Base-by-base conservation (phyloP, 2,888 invertebrate genomes). In the Amphimallon solstitiale region DNA sequence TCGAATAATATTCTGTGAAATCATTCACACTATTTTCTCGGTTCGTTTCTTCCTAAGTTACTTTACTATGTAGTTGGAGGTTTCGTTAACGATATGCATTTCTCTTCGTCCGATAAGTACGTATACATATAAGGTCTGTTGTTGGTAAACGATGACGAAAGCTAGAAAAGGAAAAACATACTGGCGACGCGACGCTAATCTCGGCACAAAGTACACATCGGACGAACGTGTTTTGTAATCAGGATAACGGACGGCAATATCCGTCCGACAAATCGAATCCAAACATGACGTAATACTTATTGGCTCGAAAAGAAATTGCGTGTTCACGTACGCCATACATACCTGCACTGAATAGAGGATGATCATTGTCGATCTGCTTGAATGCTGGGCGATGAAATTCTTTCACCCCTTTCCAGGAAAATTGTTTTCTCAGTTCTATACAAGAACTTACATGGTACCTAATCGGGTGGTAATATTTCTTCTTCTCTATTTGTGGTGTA, bases 241-340 rank as follows among this genome's bases (percentile, higher is more conserved):
- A 74, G 78, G 77, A 77, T 78, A 78, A 78, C 77, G 77, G 77
- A 78, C 75, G 74, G 74, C 78, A 78, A 78, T 78, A 77, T 78
- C 78, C 77, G 78, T 73, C 72, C 73, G 71, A 74, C 76, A 77
- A 78, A 78, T 78, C 76, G 78, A 77, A 78, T 77, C 76, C 75
- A 77, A 77, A 77, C 75, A 76, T 69, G 74, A 74, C 71, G 69
- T 71, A 62, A 52, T 60, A 65, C 56, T 66, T 54, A 14, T 43
- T 29, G 29, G 17, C 12, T 14, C 43, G 43, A 15, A 15, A 15
- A 43, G 43, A 43, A 17, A 43, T 43, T 14, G 14, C 14, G 43
- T 14, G 7, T 14, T 6, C 14, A 17, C 17, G 43, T 15, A 43
- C 14, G 43, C 12, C 37, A 12, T 37, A n/a, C 12, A 9, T 37